Percentiles rank a stretch among this genome's conserved stretches.
Evolutionary conservation across 1,140 invertebrate species (phyloP).

Genomic region (Listronotus oregonensis): DNA sequence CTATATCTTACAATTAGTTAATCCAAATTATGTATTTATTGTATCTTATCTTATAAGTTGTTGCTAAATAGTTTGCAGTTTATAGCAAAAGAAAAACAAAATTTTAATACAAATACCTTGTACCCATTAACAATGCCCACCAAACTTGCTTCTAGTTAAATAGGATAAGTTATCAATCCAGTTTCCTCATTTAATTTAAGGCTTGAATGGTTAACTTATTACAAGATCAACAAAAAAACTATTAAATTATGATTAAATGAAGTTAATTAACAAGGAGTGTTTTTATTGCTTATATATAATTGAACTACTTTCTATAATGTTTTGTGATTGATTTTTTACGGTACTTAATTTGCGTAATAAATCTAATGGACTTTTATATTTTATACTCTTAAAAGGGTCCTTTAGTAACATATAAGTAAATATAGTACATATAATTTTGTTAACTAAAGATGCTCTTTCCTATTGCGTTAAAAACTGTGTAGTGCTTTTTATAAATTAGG

Average conservation of each 20-base stretch:
- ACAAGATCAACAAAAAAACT: constrained; percentile 31
- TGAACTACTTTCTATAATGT: constrained; percentile 32
- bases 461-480: too few species aligned
- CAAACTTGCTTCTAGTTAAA: constrained; percentile 5
- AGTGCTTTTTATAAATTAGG: too few species aligned
- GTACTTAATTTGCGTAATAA: constrained; percentile 26
- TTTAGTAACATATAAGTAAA: not conserved
- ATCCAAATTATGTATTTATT: too few species aligned
- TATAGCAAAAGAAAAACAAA: too few species aligned
- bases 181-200: constrained; percentile 37
- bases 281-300: constrained; percentile 33
- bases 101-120: too few species aligned
- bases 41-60: too few species aligned
- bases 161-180: constrained; percentile 13
- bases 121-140: not conserved
- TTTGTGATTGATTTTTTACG: constrained; percentile 27
- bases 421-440: too few species aligned
- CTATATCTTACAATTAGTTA: too few species aligned
- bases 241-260: constrained; percentile 38
- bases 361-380: constrained; percentile 10
- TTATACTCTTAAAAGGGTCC: not conserved
- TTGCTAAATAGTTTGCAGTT: too few species aligned
- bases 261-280: constrained; percentile 37
- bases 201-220: constrained; percentile 33
- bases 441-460: too few species aligned